Evolutionary conservation across 1,140 invertebrate genomes (phyloP), one percentile per base, ranked within the genome.

Genomic region (Colletes latitarsis): DNA sequence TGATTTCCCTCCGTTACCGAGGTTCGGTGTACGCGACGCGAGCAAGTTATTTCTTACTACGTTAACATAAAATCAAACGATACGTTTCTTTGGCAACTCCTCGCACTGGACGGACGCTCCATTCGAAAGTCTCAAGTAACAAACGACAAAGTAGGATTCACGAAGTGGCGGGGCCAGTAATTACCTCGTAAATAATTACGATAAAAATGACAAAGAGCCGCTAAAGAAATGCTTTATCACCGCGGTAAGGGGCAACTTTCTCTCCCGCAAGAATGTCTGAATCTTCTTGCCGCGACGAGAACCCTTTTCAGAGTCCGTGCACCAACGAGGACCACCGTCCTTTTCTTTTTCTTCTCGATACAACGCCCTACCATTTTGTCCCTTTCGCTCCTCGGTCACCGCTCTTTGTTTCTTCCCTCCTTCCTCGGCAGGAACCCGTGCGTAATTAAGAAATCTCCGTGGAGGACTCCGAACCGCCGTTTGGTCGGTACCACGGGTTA

Each of bases 371-470:
- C 67, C 60, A 30, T 83, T 72, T 62, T 52, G 15, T 53, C 76
- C 83, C 72, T 71, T 75, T 70, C n/a, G 66, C 77, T 79, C 74
- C 60, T 78, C 53, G 41, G 21, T 30, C 41, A 74, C 49, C 8
- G 21, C 41, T 83, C 82, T 70, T 53, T 71, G 68, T 62, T 68
- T 77, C 76, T 60, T 21, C 71, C 21, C 52, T 70, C 87, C 82
- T 62, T 6, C 55, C 46, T 17, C 14, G 53, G 49, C 55, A 55
- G 55, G 69, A 58, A 63, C 75, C 73, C 14, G 80, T 63, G 72
- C 86, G 90, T 93, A 93, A 93, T 93, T 93, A 93, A 93, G 92
- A 92, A 93, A 92, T 92, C 92, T 91, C 89, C 84, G 85, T 88
- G 87, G 88, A 91, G 84, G 87, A 79, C 84, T 89, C 72, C 41